Evolutionary conservation across 1,140 invertebrate genomes (phyloP).

Genomic region (Calosoma granatense): DNA sequence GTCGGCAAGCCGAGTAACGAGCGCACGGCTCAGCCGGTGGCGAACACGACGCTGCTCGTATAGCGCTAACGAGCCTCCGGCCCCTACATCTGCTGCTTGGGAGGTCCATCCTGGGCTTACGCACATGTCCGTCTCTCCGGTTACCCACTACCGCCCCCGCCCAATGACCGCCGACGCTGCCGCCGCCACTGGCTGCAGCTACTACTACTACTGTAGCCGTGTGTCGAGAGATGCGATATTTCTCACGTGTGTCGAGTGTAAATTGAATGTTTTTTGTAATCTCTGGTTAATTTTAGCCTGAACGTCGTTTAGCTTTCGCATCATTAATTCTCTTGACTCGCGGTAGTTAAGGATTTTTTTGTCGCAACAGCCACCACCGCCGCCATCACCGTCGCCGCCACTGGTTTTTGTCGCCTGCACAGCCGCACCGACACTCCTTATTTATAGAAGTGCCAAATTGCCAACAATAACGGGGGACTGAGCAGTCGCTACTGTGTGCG

Average conservation of each 20-base stretch:
- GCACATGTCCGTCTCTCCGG: neutral
- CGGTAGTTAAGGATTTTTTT: constrained; percentile 7
- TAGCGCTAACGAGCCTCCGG: neutral
- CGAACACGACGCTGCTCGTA: neutral
- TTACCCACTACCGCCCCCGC: neutral
- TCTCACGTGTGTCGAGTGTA: neutral
- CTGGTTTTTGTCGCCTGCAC: neutral
- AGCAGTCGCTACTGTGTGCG: neutral
- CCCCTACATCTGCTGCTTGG: neutral
- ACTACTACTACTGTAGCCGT: neutral
- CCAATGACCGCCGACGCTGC: neutral
- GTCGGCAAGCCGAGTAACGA: neutral
- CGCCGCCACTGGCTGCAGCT: too few relatives aligned
- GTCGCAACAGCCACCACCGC: neutral
- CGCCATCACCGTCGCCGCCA: neutral
- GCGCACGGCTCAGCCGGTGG: neutral
- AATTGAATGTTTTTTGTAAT: constrained; percentile 1
- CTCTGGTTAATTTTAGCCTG: neutral
- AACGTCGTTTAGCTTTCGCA: constrained; percentile 7
- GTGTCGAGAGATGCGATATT: neutral
- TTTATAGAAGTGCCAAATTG: constrained; percentile 9
- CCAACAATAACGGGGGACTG: constrained; percentile 1
- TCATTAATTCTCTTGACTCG: constrained; percentile 8
- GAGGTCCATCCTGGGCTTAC: neutral
- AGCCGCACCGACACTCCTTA: neutral